Base-by-base conservation (phyloP, 1,140 invertebrate species). In the Monomorium pharaonis region DNA sequence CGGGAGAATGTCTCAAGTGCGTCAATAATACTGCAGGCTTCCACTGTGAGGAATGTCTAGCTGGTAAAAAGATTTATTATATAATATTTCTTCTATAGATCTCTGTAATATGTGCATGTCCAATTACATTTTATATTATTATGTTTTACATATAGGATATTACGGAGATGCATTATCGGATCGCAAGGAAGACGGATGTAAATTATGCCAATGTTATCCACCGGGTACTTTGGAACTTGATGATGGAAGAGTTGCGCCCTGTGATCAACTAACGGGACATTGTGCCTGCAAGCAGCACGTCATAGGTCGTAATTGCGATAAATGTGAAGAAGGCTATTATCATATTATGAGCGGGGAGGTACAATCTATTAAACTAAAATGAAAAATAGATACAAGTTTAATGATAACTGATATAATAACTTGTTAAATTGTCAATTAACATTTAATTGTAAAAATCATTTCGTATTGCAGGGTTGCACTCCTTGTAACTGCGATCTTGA, bases 1-100 rank as follows among this genome's bases (percentile, higher is more conserved):
- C 98, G 30, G 99, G 99, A 56, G 97, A 99, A 93, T 99, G 99
- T 96, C 94, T 99, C 0, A 99, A 99, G 93, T 99, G 99, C 94
- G 99, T 99, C 81, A 98, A 99, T 93, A 99, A 99, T 91, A 99
- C 99, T 3, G 98, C 97, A 37, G 99, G 99, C 3, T 93, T 95
- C 12, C 96, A 97, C 89, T 98, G 99, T 94, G 98, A 99, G 86
- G 97, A 97, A 91, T 99, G 99, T 95, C 95, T 99, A 84, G 96
- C 97, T 72, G 98, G 98, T 97, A 74, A 62, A 24, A 42, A 30
- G 10, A 24, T 30, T 27, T 7, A 65, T 65, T 65, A 37, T 37
- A 37, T 42, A 63, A 67, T 33, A n/a, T 63, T 63, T 33, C 62
- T 33, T 30, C 7, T 27, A 30, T 7, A 18, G 18, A 62, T 60